Evolutionary conservation across 2,113 vertebrate genomes (phyloP).

Genomic region (Pontoporia blainvillei): DNA sequence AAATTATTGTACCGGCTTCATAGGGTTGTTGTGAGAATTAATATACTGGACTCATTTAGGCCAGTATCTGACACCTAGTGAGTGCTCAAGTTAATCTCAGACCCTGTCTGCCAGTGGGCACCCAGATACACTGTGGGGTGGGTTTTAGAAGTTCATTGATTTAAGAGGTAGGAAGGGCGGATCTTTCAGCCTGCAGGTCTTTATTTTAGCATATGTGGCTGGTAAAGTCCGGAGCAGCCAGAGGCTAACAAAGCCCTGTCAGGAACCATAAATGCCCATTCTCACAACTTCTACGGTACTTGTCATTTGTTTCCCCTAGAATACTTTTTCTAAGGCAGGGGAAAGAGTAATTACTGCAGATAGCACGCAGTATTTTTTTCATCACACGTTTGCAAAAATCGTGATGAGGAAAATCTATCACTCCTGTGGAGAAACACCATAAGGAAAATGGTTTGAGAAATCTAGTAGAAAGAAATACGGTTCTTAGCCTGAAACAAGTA

Average conservation of each 20-base stretch:
- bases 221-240: neutral
- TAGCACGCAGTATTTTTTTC: neutral
- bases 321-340: neutral
- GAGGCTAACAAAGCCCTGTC: neutral
- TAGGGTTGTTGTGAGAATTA: neutral
- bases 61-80: neutral
- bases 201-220: neutral
- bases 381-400: conserved; percentile 38
- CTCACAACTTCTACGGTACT: neutral
- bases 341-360: conserved; percentile 1
- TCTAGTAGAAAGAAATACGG: neutral
- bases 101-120: neutral
- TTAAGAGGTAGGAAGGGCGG: neutral
- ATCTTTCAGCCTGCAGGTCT: neutral
- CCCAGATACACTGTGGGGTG: neutral
- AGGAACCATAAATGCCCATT: neutral
- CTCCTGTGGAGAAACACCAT: conserved; percentile 5
- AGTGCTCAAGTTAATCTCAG: neutral
- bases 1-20: neutral
- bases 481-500: conserved; percentile 33
- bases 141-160: neutral
- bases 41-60: neutral
- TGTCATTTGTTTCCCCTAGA: neutral
- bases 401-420: conserved; percentile 21
- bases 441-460: conserved; percentile 44